These are phyloP conservation scores for Trichechus manatus DNA, from an alignment of 2,113 vertebrate genomes.

Conservation along the genomic window DNA sequence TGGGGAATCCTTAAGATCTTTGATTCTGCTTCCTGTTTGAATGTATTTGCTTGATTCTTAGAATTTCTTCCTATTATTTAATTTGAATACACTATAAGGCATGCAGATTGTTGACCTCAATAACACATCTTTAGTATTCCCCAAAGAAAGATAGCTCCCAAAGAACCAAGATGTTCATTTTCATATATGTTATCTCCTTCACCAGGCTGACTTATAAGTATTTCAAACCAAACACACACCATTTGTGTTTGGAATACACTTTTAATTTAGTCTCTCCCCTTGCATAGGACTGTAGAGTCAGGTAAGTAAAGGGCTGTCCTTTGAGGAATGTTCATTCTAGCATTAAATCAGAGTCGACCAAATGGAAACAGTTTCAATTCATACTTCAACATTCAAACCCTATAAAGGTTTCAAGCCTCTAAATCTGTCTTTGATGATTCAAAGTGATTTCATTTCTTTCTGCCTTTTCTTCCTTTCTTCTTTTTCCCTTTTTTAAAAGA, in stretches of 20 bases:
- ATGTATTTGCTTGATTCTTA: background rate
- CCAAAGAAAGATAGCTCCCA: constrained; percentile 3
- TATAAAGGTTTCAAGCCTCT: constrained; percentile 34
- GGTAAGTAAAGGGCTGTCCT: background rate
- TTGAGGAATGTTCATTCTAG: background rate
- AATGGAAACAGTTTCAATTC: constrained; percentile 59
- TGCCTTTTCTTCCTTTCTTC: background rate
- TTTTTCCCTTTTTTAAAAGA: background rate
- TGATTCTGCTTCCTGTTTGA: background rate
- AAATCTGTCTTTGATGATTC: constrained; percentile 40
- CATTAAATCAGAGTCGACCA: constrained; percentile 35
- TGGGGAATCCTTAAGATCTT: background rate
- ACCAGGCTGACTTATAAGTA: background rate
- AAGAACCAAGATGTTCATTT: constrained; percentile 45
- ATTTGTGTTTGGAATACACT: constrained; percentile 3
- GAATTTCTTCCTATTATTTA: constrained; percentile 20
- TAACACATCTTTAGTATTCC: constrained; percentile 1
- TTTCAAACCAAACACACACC: constrained; percentile 54
- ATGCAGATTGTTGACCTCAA: constrained; percentile 5
- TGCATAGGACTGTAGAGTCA: background rate
- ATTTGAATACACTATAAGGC: background rate
- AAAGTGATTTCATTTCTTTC: constrained; percentile 56
- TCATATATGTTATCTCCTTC: background rate
- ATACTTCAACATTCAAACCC: constrained; percentile 51
- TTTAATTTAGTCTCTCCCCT: background rate